phyloP scores from a whole-genome alignment of 1,140 invertebrate species.

The Halictus rubicundus region DNA sequence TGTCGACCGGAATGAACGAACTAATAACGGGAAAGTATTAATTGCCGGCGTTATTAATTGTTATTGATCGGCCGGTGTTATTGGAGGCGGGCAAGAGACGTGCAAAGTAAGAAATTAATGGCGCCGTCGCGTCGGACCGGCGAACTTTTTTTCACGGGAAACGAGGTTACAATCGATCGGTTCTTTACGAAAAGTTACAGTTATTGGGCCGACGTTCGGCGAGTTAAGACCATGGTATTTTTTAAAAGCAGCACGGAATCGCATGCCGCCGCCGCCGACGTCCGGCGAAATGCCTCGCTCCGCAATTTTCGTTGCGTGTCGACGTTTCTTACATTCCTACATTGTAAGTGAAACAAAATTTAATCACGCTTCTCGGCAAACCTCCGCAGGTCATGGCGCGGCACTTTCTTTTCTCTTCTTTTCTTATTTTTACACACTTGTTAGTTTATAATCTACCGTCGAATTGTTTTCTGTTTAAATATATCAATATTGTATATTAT shows the following conservation, averaged over 20 bases:
- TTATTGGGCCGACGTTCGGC: constrained; percentile 39
- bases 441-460: no score
- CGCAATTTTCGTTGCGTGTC: no score
- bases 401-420: no score
- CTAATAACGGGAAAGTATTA: constrained; percentile 4
- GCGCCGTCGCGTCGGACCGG: neutral
- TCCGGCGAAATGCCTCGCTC: no score
- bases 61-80: neutral
- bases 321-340: no score
- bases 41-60: neutral
- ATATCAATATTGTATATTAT: no score
- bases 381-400: no score
- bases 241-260: constrained; percentile 27
- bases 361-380: no score
- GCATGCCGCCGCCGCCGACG: neutral
- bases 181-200: constrained; percentile 3
- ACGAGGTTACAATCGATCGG: constrained; percentile 21
- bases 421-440: no score
- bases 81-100: neutral
- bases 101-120: neutral
- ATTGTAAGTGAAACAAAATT: no score
- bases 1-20: neutral
- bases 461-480: no score
- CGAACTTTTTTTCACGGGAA: neutral
- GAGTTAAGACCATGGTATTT: constrained; percentile 47